Percentiles rank a stretch among this genome's conserved stretches.
Conservation (phyloP, 1,140 invertebrate species). For the Lineus longissimus region DNA sequence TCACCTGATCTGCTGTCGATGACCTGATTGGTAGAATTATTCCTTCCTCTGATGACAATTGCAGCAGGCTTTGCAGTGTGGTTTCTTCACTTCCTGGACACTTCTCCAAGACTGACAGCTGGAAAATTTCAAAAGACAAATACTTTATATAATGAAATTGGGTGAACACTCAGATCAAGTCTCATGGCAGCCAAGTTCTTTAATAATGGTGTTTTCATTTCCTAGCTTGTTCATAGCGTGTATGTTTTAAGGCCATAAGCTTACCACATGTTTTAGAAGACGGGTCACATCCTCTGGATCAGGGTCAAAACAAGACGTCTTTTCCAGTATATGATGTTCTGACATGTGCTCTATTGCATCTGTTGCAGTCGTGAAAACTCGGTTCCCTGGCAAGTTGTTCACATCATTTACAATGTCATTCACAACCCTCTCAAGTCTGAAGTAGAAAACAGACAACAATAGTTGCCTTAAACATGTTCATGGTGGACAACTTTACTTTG, state of each 20-base stretch:
- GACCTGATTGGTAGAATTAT: constrained; percentile 33
- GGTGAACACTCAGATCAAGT: no score
- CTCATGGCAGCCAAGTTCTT: no score
- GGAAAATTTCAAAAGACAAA: constrained; percentile 5
- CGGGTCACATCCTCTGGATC: constrained; percentile 39
- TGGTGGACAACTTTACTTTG: no score
- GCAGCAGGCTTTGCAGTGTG: constrained; percentile 38
- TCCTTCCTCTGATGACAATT: constrained; percentile 38
- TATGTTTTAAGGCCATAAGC: constrained; percentile 6
- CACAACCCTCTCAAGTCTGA: constrained; percentile 35
- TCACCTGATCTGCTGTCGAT: constrained; percentile 16
- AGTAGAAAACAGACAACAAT: no score
- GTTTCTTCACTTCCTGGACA: constrained; percentile 42
- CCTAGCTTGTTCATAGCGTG: no score
- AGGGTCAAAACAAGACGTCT: constrained; percentile 46
- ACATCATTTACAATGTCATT: constrained; percentile 33
- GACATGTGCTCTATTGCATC: constrained; percentile 39
- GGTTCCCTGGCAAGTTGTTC: constrained; percentile 34
- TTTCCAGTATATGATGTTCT: constrained; percentile 41
- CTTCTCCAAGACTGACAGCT: constrained; percentile 32
- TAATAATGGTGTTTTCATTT: no score
- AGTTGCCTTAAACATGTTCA: no score
- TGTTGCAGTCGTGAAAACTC: constrained; percentile 33
- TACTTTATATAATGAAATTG: background rate
- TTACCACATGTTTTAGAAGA: constrained; percentile 40